Evolutionary conservation across 2,797 vertebrate genomes (phyloP), one percentile per base, ranked within the genome.

Genomic region (Gallinago nigripennis): DNA sequence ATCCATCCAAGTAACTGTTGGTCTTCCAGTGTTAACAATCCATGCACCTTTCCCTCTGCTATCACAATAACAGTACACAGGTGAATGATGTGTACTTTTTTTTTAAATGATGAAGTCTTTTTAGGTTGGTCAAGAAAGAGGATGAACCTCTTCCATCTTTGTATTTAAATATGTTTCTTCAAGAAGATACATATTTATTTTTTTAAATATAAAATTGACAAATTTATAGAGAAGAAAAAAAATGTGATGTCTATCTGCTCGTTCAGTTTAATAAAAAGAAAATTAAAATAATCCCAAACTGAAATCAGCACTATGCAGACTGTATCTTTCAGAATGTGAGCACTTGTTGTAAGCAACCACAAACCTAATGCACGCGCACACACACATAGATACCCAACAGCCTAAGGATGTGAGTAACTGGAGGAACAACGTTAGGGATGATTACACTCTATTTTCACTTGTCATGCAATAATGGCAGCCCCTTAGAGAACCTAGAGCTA

Each of bases 401-500:
- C 28, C 31, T 27, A 50, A 33, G 35, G 48, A 50, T 12, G 37
- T 1, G 9, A 53, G 17, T 18, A 66, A 64, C 5, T 35, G 71
- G 43, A 61, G 53, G 33, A 54, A 8, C 15, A 39, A 48, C 41
- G 2, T 17, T 12, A 25, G 45, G 17, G 35, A 18, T 51, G n/a
- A 25, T 24, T 31, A 20, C 39, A 35, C 28, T 2, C 1, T 30
- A 5, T 9, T 15, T 20, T 19, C 21, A 27, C 11, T 33, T 50
- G 5, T 31, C 0, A 0, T 3, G n/a, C 43, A 39, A 25, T 19
- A 13, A 19, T 1, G 10, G 43, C 58, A 94, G 82, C 37, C 33
- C 56, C 37, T 45, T n/a, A 17, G 0, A 31, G 58, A 48, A 89
- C 45, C 41, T 11, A 80, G 33, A 73, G 60, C 48, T 63, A 37